A percentile compares a stretch with the other conserved stretches of the same genome.
phyloP scores from a whole-genome alignment of 2,113 vertebrate genomes.

The Naja naja region DNA sequence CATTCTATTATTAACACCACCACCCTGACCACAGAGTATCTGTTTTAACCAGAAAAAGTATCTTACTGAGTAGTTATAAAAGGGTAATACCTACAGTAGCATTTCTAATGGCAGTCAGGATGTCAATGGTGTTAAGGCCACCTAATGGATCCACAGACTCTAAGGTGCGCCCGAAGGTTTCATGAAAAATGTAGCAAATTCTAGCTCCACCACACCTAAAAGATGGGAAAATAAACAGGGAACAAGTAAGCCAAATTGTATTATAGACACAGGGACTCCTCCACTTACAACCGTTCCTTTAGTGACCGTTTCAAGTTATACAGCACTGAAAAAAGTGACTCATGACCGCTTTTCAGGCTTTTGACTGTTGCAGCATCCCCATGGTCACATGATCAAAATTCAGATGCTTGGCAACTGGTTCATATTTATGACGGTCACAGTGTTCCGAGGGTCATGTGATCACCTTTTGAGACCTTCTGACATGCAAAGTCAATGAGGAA shows the following conservation, averaged over 20 bases:
- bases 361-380: no score
- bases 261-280: background rate
- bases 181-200: conserved; percentile 98
- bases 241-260: background rate
- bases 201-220: conserved; percentile 93
- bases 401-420: no score
- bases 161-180: conserved; percentile 95
- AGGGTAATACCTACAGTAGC: conserved; percentile 83
- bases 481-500: no score
- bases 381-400: no score
- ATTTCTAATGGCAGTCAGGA: conserved; percentile 97
- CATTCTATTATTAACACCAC: background rate
- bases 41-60: background rate
- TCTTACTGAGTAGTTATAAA: background rate
- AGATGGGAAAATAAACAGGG: conserved; percentile 36
- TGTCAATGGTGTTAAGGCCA: conserved; percentile 94
- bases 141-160: conserved; percentile 95
- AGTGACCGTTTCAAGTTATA: no score
- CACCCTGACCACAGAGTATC: background rate
- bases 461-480: no score
- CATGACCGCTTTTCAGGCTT: no score
- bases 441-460: no score
- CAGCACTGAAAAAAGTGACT: no score
- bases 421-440: no score
- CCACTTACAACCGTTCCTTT: no score